A percentile compares a stretch with the other conserved stretches of the same genome.
phyloP scores from a whole-genome alignment of 2,113 vertebrate species.

The Lates calcarifer region DNA sequence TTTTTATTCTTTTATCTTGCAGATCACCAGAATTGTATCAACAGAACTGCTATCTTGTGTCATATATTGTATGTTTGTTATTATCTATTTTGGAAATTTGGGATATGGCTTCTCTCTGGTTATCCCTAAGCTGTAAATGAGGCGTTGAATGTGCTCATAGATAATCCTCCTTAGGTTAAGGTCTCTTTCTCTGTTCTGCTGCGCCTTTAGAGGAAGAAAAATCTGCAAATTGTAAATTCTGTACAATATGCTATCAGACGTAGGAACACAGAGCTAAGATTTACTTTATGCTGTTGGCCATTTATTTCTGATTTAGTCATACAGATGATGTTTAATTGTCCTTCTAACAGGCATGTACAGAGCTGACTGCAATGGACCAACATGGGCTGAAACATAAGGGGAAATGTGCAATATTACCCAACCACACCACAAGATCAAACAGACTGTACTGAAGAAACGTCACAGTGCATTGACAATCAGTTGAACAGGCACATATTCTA shows the following conservation, averaged over 20 bases:
- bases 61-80: conserved; percentile 71
- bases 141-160: conserved; percentile 76
- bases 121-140: conserved; percentile 73
- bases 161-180: conserved; percentile 62
- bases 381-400: conserved; percentile 83
- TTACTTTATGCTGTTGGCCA: conserved; percentile 88
- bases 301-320: conserved; percentile 82
- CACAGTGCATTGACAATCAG: conserved; percentile 88
- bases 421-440: conserved; percentile 74
- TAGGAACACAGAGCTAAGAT: conserved; percentile 84
- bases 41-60: conserved; percentile 63
- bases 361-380: conserved; percentile 89
- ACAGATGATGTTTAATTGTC: conserved; percentile 83
- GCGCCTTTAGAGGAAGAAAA: conserved; percentile 48
- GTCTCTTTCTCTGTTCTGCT: conserved; percentile 59
- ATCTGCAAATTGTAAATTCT: conserved; percentile 86
- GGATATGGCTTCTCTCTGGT: conserved; percentile 62
- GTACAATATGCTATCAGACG: conserved; percentile 87
- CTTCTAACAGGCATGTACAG: conserved; percentile 82
- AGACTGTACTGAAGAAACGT: conserved; percentile 41
- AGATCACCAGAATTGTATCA: conserved; percentile 70
- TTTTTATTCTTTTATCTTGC: conserved; percentile 68
- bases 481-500: conserved; percentile 50
- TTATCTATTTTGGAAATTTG: conserved; percentile 64
- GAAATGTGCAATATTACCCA: conserved; percentile 87